Percentiles rank a stretch among this genome's conserved stretches.
phyloP scores from a whole-genome alignment of 2,113 vertebrate genomes.

The Melanerpes formicivorus region DNA sequence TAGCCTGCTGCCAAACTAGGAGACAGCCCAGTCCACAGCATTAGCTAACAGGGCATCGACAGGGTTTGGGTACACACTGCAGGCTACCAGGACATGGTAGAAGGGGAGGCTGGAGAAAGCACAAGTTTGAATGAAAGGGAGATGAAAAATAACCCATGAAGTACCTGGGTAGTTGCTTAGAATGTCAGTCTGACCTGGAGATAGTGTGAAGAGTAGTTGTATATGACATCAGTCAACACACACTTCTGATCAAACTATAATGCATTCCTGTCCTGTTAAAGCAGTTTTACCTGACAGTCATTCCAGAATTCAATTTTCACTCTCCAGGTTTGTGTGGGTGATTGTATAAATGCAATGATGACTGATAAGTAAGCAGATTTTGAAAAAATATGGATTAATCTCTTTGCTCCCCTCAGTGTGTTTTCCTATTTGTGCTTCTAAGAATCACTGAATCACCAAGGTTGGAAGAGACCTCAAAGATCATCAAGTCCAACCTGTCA shows the following conservation, averaged over 20 bases:
- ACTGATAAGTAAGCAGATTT: neutral
- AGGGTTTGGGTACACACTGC: neutral
- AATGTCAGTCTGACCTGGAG: neutral
- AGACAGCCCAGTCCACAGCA: neutral
- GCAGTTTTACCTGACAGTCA: neutral
- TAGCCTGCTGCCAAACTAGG: neutral
- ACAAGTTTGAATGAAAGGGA: accelerated
- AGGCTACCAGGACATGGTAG: neutral
- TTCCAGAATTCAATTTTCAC: neutral
- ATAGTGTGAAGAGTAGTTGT: neutral
- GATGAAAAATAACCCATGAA: neutral
- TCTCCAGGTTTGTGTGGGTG: neutral
- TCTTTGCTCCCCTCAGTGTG: neutral
- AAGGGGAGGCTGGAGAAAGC: neutral
- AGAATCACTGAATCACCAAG: neutral
- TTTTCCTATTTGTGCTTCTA: neutral
- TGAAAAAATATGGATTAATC: neutral
- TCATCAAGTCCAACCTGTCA: no score
- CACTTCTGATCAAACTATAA: neutral
- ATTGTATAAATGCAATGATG: no score
- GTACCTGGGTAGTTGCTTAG: neutral
- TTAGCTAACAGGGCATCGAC: neutral
- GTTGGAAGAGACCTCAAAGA: no score
- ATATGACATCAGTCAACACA: neutral
- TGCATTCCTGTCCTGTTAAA: neutral